A percentile compares a stretch with the other conserved stretches of the same genome.
These are phyloP conservation scores for Elephantulus edwardii DNA, from an alignment of 2,113 vertebrate genomes.

Conservation along the genomic window DNA sequence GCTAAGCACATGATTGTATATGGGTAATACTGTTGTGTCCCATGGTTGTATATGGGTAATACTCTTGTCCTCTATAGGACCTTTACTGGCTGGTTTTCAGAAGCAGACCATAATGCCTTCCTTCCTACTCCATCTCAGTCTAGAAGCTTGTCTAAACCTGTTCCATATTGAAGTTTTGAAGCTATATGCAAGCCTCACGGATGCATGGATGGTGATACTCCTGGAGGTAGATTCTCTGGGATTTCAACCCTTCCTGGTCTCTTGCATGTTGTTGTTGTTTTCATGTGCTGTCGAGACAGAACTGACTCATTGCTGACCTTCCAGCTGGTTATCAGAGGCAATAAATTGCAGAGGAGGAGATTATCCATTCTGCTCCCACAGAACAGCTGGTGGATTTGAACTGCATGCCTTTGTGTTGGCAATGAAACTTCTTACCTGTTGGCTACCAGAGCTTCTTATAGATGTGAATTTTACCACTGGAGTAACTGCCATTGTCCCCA, in stretches of 20 bases:
- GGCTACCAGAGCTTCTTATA: too few relatives aligned
- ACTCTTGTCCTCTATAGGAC: neutral
- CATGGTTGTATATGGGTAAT: neutral
- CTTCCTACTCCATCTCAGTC: neutral
- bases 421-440: too few relatives aligned
- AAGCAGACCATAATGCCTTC: neutral
- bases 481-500: neutral
- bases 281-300: too few relatives aligned
- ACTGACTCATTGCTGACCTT: too few relatives aligned
- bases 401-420: too few relatives aligned
- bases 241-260: neutral
- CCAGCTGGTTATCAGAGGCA: too few relatives aligned
- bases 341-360: too few relatives aligned
- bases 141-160: neutral
- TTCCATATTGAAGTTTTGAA: neutral
- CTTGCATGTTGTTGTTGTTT: too few relatives aligned
- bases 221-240: neutral
- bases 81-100: neutral
- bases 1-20: too few relatives aligned
- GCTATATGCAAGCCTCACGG: neutral
- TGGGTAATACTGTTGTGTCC: neutral
- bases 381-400: too few relatives aligned
- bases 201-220: neutral
- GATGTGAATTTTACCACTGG: neutral
- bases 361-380: too few relatives aligned